These are phyloP conservation scores for Phrixothrix hirtus DNA, from an alignment of 2,888 invertebrate species.

Conservation along the genomic window DNA sequence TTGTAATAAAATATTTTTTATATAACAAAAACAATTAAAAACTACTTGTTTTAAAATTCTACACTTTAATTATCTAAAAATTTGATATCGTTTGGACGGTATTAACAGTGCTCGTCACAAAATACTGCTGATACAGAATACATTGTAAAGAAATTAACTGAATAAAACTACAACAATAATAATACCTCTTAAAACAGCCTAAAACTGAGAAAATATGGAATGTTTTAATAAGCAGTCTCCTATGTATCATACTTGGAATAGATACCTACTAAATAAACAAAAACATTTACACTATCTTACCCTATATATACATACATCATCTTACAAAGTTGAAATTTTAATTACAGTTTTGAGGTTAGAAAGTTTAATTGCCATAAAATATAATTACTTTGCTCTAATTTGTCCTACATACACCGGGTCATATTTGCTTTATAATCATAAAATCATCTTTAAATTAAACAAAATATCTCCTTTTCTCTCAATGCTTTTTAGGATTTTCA, in stretches of 20 bases:
- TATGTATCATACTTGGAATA: too few relatives aligned
- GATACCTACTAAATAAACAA: constrained; percentile 3
- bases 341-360: too few relatives aligned
- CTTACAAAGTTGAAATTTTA: constrained; percentile 40
- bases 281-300: constrained; percentile 40
- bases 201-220: constrained; percentile 36
- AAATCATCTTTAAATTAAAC: too few relatives aligned
- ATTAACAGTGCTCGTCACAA: too few relatives aligned
- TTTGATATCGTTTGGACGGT: background rate
- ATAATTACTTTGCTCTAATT: too few relatives aligned
- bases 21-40: background rate
- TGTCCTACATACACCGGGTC: too few relatives aligned
- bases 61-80: background rate
- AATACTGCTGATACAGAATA: too few relatives aligned
- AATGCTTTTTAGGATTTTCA: too few relatives aligned
- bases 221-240: constrained; percentile 43
- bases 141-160: background rate
- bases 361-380: too few relatives aligned
- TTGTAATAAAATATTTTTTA: background rate
- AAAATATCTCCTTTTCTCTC: too few relatives aligned
- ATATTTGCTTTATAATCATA: too few relatives aligned
- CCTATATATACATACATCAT: constrained; percentile 48
- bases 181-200: constrained; percentile 18
- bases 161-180: constrained; percentile 21
- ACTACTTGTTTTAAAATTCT: background rate